These are phyloP conservation scores for Phortica magna DNA, from an alignment of 2,888 invertebrate species.

Conservation along the genomic window DNA sequence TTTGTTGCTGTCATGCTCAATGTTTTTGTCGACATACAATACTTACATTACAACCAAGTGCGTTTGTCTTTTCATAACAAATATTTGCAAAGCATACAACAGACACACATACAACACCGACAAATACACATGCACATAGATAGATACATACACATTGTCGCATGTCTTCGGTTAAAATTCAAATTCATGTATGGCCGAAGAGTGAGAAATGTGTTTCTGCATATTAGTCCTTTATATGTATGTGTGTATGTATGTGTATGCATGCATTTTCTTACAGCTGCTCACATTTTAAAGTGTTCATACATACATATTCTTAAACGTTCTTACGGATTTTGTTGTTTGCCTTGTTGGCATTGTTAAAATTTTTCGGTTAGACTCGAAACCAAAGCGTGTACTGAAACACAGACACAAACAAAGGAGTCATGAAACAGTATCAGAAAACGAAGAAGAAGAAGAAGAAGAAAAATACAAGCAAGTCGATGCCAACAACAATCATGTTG, in stretches of 20 bases:
- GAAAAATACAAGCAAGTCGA: neutral
- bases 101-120: neutral
- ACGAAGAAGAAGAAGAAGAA: neutral
- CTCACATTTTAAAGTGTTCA: neutral
- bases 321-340: neutral
- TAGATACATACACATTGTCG: too few species aligned
- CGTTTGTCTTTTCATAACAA: constrained; percentile 25
- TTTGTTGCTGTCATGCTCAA: neutral
- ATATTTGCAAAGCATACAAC: neutral
- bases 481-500: too few species aligned
- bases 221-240: neutral
- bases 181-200: neutral
- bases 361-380: neutral
- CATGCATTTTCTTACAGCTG: constrained; percentile 10
- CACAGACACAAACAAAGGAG: neutral
- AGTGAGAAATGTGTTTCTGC: neutral
- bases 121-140: neutral
- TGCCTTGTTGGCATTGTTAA: constrained; percentile 2
- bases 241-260: neutral
- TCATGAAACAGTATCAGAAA: neutral
- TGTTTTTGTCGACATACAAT: constrained; percentile 1
- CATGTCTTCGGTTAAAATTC: neutral
- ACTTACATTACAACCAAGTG: constrained; percentile 17
- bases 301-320: neutral
- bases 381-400: constrained; percentile 4